These are phyloP conservation scores for Mionectes macconnelli DNA, from an alignment of 2,113 vertebrate genomes.

Conservation along the genomic window DNA sequence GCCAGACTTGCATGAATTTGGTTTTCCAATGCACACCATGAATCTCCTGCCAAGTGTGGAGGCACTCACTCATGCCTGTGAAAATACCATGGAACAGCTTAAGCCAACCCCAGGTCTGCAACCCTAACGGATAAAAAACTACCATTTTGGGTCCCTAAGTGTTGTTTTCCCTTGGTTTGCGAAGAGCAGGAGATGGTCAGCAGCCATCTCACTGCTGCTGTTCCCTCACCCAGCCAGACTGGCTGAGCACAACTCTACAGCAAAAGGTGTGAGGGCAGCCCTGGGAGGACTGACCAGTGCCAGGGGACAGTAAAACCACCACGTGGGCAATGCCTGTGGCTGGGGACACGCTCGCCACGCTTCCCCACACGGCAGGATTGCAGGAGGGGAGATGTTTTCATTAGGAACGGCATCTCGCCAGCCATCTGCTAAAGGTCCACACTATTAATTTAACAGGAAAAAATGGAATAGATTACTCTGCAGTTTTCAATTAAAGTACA, in stretches of 20 bases:
- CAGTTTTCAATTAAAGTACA: conserved; percentile 74
- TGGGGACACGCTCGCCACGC: not conserved
- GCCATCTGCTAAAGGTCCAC: conserved; percentile 68
- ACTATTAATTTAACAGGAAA: conserved; percentile 61
- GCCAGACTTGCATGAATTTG: rapidly evolving
- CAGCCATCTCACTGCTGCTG: not conserved
- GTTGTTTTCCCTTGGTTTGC: not conserved
- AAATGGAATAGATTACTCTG: conserved; percentile 55
- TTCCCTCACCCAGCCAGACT: not conserved
- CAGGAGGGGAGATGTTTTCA: conserved; percentile 22
- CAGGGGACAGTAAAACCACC: not conserved
- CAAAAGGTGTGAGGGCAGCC: not conserved
- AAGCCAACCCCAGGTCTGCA: not conserved
- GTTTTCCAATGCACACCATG: not conserved
- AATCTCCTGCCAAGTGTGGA: not conserved
- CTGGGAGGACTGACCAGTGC: not conserved
- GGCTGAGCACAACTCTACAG: not conserved
- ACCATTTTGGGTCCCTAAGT: not conserved
- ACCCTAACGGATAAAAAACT: rapidly evolving
- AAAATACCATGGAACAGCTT: rapidly evolving
- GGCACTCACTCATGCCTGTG: not conserved
- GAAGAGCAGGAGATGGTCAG: not conserved
- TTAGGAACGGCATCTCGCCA: conserved; percentile 50
- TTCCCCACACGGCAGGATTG: not conserved
- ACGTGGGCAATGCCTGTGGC: not conserved